phyloP scores from a whole-genome alignment of 2,113 vertebrate genomes.

The Xiphias gladius region DNA sequence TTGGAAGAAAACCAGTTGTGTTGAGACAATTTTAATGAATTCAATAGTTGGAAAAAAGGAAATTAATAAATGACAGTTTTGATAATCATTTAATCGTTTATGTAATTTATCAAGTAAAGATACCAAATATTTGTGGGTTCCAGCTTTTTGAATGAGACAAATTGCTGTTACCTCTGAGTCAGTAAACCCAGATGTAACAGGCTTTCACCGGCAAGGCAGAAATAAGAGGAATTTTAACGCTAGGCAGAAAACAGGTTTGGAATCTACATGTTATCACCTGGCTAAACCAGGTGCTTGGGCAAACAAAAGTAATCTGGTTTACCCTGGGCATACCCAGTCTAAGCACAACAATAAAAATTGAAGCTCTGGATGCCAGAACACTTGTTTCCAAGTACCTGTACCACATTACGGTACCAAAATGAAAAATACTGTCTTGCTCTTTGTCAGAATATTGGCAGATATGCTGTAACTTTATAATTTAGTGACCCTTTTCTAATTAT shows the following conservation, averaged over 20 bases:
- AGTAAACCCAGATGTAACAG: too few species aligned
- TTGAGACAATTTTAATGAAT: conserved; percentile 15
- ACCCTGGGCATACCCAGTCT: not conserved
- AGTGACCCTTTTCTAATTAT: not conserved
- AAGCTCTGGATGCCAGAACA: not conserved
- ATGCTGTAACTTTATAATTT: not conserved
- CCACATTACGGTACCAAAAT: not conserved
- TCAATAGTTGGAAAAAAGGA: not conserved
- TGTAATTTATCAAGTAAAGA: not conserved
- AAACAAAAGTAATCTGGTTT: not conserved
- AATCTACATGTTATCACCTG: not conserved
- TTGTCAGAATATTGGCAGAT: not conserved
- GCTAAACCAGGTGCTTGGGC: not conserved
- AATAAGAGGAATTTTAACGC: not conserved
- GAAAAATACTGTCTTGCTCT: not conserved
- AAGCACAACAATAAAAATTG: not conserved
- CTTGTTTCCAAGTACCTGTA: not conserved
- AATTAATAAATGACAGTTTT: conserved; percentile 22
- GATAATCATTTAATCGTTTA: not conserved
- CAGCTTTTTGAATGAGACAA: conserved; percentile 19
- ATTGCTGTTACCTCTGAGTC: not conserved
- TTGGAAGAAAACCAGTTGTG: conserved; percentile 23
- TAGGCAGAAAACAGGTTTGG: not conserved
- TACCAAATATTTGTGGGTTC: conserved; percentile 22
- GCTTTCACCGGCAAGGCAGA: not conserved